Percentiles rank a stretch among this genome's conserved stretches.
These are phyloP conservation scores for Cyprinodon variegatus DNA, from an alignment of 2,113 vertebrate genomes.

Conservation along the genomic window DNA sequence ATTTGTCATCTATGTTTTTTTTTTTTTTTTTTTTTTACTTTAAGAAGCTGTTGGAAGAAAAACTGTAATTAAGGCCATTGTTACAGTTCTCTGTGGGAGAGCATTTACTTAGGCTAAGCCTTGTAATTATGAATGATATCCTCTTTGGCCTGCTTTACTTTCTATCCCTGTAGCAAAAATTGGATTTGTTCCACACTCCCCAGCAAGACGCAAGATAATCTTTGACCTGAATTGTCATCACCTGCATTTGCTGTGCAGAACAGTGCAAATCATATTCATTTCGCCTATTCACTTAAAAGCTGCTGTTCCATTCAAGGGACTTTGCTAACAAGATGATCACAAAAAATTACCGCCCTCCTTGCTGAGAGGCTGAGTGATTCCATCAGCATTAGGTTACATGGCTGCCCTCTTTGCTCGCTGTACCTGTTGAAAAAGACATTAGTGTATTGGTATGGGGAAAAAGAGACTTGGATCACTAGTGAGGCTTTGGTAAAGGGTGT, in stretches of 20 bases:
- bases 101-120: conserved; percentile 71
- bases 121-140: conserved; percentile 79
- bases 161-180: conserved; percentile 71
- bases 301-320: conserved; percentile 57
- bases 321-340: conserved; percentile 63
- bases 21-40: conserved; percentile 57
- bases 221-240: conserved; percentile 77
- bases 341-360: conserved; percentile 58
- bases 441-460: conserved; percentile 54
- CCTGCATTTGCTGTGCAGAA: conserved; percentile 60
- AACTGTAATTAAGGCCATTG: conserved; percentile 81
- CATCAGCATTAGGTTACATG: conserved; percentile 75
- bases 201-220: conserved; percentile 69
- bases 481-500: conserved; percentile 73
- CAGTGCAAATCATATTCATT: conserved; percentile 57
- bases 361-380: conserved; percentile 68
- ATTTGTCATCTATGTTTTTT: conserved; percentile 68
- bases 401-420: conserved; percentile 60
- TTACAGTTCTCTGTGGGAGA: conserved; percentile 71
- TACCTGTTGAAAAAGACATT: conserved; percentile 73
- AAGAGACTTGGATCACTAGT: conserved; percentile 64
- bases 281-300: conserved; percentile 69
- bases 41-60: conserved; percentile 71
- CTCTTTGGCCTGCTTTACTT: conserved; percentile 76
- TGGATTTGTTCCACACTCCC: conserved; percentile 76